Evolutionary conservation across 2,113 vertebrate species (phyloP).

Genomic region (Panurus biarmicus): DNA sequence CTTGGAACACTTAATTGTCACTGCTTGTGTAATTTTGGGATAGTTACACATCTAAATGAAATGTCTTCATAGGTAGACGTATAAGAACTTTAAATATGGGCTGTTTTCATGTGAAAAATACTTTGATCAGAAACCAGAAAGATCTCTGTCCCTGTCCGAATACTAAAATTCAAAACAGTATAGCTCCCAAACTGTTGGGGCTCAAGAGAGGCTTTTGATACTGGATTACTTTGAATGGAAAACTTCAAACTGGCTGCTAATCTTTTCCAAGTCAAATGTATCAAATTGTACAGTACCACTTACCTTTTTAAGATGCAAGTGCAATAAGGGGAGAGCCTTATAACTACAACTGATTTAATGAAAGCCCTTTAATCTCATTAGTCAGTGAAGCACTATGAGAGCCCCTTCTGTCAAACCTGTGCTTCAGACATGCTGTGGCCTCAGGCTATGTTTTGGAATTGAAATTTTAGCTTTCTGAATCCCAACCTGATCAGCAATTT

Average conservation of each 20-base stretch:
- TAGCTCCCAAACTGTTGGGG: neutral
- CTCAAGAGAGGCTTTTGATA: slow-evolving; percentile 6
- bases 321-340: slow-evolving; percentile 32
- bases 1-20: neutral
- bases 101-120: neutral
- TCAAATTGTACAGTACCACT: neutral
- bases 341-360: slow-evolving; percentile 44
- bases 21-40: neutral
- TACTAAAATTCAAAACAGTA: neutral
- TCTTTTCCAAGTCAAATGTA: neutral
- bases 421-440: slow-evolving; percentile 30
- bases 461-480: slow-evolving; percentile 43
- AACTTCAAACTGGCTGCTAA: slow-evolving; percentile 29
- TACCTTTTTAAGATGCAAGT: slow-evolving; percentile 39
- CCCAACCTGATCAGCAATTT: slow-evolving; percentile 22
- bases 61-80: neutral
- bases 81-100: neutral
- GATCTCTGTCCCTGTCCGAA: neutral
- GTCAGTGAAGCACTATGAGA: neutral
- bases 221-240: slow-evolving; percentile 14
- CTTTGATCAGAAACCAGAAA: neutral
- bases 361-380: slow-evolving; percentile 56
- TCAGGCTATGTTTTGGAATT: slow-evolving; percentile 45
- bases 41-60: neutral
- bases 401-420: slow-evolving; percentile 28